Percentiles rank a stretch among this genome's conserved stretches.
Conservation (phyloP, 2,113 vertebrate species). For the Sterrhoptilus dennistouni region DNA sequence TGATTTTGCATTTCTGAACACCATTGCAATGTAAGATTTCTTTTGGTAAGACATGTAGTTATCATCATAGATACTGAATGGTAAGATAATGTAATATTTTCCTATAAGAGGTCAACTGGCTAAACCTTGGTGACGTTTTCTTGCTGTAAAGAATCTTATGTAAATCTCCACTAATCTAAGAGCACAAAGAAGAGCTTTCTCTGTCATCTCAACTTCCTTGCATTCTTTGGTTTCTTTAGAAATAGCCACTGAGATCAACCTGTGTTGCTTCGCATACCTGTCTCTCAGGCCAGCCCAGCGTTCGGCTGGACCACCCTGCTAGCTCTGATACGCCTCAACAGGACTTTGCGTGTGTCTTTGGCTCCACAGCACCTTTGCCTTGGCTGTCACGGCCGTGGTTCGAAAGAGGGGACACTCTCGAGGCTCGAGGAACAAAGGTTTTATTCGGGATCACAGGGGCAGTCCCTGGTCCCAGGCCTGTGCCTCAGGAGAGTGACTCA, state of each 20-base stretch:
- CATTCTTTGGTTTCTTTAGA: background rate
- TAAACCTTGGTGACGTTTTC: background rate
- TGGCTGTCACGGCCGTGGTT: too few relatives aligned
- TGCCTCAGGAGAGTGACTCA: too few relatives aligned
- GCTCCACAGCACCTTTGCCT: too few relatives aligned
- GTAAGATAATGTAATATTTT: background rate
- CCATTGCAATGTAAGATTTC: background rate
- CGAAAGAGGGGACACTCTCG: too few relatives aligned
- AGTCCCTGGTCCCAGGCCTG: too few relatives aligned
- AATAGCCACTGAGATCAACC: background rate
- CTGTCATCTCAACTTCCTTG: background rate
- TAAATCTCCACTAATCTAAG: background rate
- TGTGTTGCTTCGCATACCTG: too few relatives aligned
- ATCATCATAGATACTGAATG: background rate
- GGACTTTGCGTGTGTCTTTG: too few relatives aligned
- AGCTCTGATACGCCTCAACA: too few relatives aligned
- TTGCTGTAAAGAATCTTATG: background rate
- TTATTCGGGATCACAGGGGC: too few relatives aligned
- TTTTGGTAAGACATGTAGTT: background rate
- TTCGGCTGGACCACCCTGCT: too few relatives aligned
- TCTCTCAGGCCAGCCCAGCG: too few relatives aligned
- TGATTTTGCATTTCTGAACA: background rate
- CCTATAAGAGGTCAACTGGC: background rate
- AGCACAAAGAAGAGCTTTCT: background rate
- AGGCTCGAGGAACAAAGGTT: too few relatives aligned